Evolutionary conservation across 2,113 vertebrate genomes (phyloP), one percentile per base, ranked within the genome.

Genomic region (Thalassoma bifasciatum): DNA sequence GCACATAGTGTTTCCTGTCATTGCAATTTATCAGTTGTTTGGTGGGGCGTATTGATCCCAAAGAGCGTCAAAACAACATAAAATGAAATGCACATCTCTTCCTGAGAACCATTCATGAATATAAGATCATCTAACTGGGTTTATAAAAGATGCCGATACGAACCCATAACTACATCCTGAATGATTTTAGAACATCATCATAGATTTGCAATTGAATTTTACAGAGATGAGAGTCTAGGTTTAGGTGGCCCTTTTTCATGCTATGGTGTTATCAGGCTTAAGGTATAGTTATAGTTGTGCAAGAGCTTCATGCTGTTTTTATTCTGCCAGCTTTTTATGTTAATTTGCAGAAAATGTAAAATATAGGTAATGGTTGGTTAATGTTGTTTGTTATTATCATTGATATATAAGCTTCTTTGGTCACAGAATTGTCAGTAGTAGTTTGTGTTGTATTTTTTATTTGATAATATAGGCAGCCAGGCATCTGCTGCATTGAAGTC

Each of bases 1-100:
- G 67, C 13, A 2, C 0, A 0, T 56, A 57, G 57, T 71, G 56
- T 79, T 88, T 92, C 84, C 87, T 89, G 86, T 62, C 81, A 61
- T 57, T 66, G 63, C 61, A 37, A 37, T 82, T 82, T 52, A 66
- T 89, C 71, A 77, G 36, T 54, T 69, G 77, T 80, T 82, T 52
- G 30, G 49, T 74, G 21, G 64, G 76, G 19, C 34, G n/a, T 52
- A 86, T 88, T 11, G 79, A 90, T 86, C 57, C 58, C 34, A 59
- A 30, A 81, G 79, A 82, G 53, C 81, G 72, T 82, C 73, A 53
- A 66, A 81, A 85, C 65, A 85, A 76, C 59, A 72, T 62, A 61
- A 81, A 64, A 54, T 61, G 26, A 75, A 64, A 82, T 34, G 38
- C 14, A 67, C 2, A 30, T 60, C 65, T 73, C 56, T 36, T 76